Evolutionary conservation across 2,113 vertebrate species (phyloP).

Genomic region (Misgurnus mizolepis): DNA sequence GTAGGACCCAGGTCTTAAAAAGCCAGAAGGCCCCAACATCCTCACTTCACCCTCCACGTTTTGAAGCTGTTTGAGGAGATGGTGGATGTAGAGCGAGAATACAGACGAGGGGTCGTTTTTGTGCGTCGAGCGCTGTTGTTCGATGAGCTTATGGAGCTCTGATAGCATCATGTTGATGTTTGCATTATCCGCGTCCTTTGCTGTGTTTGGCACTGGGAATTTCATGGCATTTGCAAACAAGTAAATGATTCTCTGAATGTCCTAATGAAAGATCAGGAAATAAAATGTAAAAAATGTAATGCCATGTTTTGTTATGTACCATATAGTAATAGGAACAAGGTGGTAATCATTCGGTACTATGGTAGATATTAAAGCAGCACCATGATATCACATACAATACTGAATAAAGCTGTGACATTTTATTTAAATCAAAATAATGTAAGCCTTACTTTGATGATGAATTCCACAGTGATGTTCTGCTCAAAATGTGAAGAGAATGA

Average conservation of each 20-base stretch:
- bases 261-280: conserved; percentile 67
- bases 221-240: conserved; percentile 83
- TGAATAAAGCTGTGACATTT: background rate
- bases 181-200: conserved; percentile 66
- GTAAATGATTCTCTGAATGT: conserved; percentile 82
- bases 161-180: conserved; percentile 84
- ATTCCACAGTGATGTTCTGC: conserved; percentile 81
- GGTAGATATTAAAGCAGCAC: too few relatives aligned
- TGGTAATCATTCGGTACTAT: too few relatives aligned
- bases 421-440: background rate
- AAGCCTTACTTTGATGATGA: conserved; percentile 80
- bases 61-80: conserved; percentile 84
- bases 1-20: conserved; percentile 77
- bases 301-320: too few relatives aligned
- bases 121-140: conserved; percentile 72
- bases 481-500: conserved; percentile 63
- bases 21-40: conserved; percentile 78
- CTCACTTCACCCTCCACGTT: conserved; percentile 81
- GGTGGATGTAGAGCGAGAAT: conserved; percentile 74
- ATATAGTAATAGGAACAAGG: too few relatives aligned
- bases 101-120: conserved; percentile 69
- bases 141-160: conserved; percentile 82
- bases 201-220: conserved; percentile 66
- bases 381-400: too few relatives aligned
- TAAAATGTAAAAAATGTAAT: background rate